Percentiles rank a stretch among this genome's conserved stretches.
These are phyloP conservation scores for Leptopilina clavipes DNA, from an alignment of 1,140 invertebrate species.

Conservation along the genomic window DNA sequence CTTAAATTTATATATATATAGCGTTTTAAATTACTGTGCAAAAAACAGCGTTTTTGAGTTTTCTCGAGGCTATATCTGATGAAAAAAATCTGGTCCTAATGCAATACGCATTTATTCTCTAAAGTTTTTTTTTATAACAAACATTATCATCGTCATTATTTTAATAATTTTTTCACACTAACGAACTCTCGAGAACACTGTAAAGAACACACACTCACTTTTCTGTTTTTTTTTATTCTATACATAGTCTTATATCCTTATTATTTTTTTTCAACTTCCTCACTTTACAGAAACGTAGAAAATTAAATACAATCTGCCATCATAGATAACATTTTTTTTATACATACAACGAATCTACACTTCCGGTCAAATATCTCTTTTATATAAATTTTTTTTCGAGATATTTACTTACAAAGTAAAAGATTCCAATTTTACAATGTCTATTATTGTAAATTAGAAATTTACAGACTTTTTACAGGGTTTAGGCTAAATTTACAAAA, in stretches of 20 bases:
- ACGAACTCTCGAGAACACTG: conserved; percentile 5
- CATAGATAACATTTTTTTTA: conserved; percentile 25
- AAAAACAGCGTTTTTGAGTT: conserved; percentile 9
- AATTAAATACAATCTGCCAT: conserved; percentile 31
- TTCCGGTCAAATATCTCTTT: conserved; percentile 20
- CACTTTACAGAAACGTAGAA: conserved; percentile 33
- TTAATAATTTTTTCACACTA: conserved; percentile 11
- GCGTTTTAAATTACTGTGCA: conserved; percentile 20
- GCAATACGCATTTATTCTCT: neutral
- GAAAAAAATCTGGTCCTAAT: conserved; percentile 8
- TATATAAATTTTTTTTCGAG: neutral
- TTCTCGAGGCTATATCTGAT: neutral
- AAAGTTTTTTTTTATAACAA: neutral
- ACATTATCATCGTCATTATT: conserved; percentile 21
- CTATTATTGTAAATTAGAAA: neutral
- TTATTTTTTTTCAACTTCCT: neutral
- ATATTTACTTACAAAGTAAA: neutral
- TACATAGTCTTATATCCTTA: conserved; percentile 14
- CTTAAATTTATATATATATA: neutral
- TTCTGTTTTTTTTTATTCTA: conserved; percentile 15
- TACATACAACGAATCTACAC: conserved; percentile 22
- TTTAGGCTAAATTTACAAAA: conserved; percentile 2
- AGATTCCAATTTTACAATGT: conserved; percentile 4
- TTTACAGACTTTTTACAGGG: conserved; percentile 25
- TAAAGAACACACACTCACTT: neutral